Conservation (phyloP, 2,113 vertebrate species). For the Periophthalmus modestus region DNA sequence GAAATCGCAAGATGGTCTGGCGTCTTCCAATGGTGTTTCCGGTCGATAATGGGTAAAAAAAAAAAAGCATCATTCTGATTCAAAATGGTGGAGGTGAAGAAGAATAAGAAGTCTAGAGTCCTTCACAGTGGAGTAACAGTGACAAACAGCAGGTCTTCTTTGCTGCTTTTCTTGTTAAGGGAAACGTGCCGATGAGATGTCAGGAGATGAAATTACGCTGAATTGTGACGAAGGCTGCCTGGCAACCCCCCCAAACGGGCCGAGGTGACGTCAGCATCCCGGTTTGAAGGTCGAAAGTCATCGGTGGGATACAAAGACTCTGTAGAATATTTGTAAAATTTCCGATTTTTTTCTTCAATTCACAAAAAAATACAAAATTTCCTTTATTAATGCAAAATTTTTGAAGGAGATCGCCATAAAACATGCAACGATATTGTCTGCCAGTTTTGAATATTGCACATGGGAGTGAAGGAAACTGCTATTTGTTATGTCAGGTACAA, state of each 20-base stretch:
- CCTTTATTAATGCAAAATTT: constrained; percentile 35
- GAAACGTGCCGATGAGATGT: constrained; percentile 46
- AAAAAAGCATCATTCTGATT: constrained; percentile 43
- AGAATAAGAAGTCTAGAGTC: constrained; percentile 46
- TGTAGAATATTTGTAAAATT: constrained; percentile 44
- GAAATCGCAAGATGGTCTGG: constrained; percentile 49
- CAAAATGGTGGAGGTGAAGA: constrained; percentile 49
- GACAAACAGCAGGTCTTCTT: constrained; percentile 73
- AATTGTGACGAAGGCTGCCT: constrained; percentile 33
- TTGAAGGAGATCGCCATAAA: constrained; percentile 53
- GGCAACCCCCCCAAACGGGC: constrained; percentile 29
- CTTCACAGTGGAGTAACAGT: constrained; percentile 78
- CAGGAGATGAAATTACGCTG: not conserved
- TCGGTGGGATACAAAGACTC: constrained; percentile 52
- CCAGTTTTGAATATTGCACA: constrained; percentile 58
- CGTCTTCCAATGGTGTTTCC: constrained; percentile 38
- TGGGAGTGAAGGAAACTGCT: constrained; percentile 46
- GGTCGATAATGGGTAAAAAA: constrained; percentile 10
- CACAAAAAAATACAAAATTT: constrained; percentile 62
- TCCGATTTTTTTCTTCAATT: constrained; percentile 19
- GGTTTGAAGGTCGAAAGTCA: constrained; percentile 38
- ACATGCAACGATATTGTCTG: constrained; percentile 72
- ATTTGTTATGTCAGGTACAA: constrained; percentile 36
- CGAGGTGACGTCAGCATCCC: constrained; percentile 29
- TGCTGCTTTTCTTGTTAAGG: constrained; percentile 70